Conservation (phyloP, 2,113 vertebrate genomes). For the Sapayoa aenigma region DNA sequence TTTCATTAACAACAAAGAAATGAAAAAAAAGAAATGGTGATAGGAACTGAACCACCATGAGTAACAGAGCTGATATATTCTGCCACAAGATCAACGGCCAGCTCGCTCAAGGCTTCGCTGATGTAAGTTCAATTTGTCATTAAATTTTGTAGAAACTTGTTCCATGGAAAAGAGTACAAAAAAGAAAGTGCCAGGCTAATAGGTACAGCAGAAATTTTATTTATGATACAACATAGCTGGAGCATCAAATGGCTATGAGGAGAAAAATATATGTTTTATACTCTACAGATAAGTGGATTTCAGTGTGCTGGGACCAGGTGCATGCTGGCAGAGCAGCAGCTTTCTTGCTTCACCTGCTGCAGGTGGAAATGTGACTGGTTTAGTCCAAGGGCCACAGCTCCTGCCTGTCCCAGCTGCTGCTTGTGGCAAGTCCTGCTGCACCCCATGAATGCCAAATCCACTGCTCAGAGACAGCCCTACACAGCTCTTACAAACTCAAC, state of each 20-base stretch:
- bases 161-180: neutral
- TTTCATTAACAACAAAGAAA: neutral
- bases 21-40: neutral
- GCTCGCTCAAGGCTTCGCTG: neutral
- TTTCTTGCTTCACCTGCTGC: neutral
- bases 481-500: neutral
- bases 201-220: neutral
- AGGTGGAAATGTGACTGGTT: neutral
- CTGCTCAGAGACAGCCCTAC: neutral
- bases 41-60: neutral
- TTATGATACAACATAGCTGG: neutral
- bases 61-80: neutral
- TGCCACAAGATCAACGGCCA: neutral
- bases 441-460: neutral
- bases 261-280: accelerated
- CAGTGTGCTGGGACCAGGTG: neutral
- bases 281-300: neutral
- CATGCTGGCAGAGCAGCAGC: accelerated
- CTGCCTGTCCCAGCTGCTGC: neutral
- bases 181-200: neutral
- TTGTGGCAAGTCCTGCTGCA: neutral
- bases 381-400: accelerated
- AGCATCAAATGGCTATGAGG: neutral
- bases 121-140: neutral
- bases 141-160: neutral